Evolutionary conservation across 2,888 invertebrate genomes (phyloP).

Genomic region (Congeria kusceri): DNA sequence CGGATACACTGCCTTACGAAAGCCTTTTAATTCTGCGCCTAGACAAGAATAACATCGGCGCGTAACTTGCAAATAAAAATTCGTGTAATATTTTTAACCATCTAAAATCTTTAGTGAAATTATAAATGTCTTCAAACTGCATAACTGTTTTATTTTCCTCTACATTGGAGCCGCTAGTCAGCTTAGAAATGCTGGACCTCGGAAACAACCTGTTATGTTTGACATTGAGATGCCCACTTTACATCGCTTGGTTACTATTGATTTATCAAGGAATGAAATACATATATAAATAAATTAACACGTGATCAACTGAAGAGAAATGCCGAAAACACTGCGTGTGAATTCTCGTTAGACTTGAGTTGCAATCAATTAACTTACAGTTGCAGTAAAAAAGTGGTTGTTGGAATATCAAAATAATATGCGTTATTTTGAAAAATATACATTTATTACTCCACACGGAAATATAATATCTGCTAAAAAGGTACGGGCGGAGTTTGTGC

Average conservation of each 20-base stretch:
- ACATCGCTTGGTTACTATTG: constrained; percentile 18
- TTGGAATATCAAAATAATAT: constrained; percentile 13
- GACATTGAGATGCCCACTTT: constrained; percentile 5
- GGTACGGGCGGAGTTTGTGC: too few species aligned
- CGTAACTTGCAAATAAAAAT: neutral
- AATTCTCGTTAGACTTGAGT: constrained; percentile 30
- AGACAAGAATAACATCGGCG: constrained; percentile 37
- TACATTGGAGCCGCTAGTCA: neutral
- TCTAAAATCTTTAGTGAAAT: constrained; percentile 19
- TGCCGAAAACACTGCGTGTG: neutral
- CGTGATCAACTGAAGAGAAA: constrained; percentile 19
- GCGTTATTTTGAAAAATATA: too few species aligned
- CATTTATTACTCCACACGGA: too few species aligned
- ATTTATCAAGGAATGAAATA: constrained; percentile 35
- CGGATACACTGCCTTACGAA: constrained; percentile 10
- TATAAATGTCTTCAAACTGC: constrained; percentile 28
- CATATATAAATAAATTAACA: neutral
- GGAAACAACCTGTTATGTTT: constrained; percentile 26
- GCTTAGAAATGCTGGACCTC: constrained; percentile 25
- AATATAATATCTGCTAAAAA: too few species aligned
- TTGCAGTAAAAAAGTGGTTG: constrained; percentile 34
- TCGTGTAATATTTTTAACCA: constrained; percentile 22
- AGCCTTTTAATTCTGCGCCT: constrained; percentile 19
- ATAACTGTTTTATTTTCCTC: constrained; percentile 9
- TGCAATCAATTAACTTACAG: constrained; percentile 25